These are phyloP conservation scores for Mico argentatus DNA, from an alignment of 2,797 vertebrate species.

Conservation along the genomic window DNA sequence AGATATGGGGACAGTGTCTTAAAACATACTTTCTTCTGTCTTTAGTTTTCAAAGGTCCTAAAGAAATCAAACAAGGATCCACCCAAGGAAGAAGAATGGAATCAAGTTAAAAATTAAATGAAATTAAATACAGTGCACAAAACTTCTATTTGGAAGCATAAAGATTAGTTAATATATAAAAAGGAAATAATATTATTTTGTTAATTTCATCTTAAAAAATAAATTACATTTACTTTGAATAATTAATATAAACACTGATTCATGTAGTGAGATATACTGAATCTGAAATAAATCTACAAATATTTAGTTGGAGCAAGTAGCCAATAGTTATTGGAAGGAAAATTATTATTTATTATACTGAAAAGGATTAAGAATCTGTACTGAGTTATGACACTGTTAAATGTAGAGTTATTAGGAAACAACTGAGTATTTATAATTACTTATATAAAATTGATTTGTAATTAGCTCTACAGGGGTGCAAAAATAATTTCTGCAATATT, in stretches of 20 bases:
- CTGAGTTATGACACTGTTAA: conserved; percentile 74
- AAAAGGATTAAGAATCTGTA: conserved; percentile 77
- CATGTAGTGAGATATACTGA: not conserved
- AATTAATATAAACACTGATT: conserved; percentile 31
- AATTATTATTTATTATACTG: conserved; percentile 69
- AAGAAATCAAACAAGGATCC: not conserved
- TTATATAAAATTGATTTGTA: conserved; percentile 85
- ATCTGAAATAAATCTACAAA: conserved; percentile 43
- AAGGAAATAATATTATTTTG: not conserved
- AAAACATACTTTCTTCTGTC: not conserved
- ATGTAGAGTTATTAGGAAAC: conserved; percentile 84
- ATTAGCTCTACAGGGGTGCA: conserved; percentile 81
- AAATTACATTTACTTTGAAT: conserved; percentile 37
- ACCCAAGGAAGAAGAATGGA: not conserved
- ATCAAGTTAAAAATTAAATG: not conserved
- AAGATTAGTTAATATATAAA: not conserved
- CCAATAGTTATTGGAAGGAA: conserved; percentile 51
- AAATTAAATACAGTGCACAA: not conserved
- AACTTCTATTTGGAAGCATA: not conserved
- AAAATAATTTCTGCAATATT: conserved; percentile 81
- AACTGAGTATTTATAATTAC: conserved; percentile 85
- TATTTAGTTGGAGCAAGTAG: conserved; percentile 43
- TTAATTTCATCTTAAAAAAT: conserved; percentile 22
- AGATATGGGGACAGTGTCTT: not conserved
- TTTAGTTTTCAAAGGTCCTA: not conserved